Base-by-base conservation (phyloP, 2,113 vertebrate genomes). In the Phycodurus eques region DNA sequence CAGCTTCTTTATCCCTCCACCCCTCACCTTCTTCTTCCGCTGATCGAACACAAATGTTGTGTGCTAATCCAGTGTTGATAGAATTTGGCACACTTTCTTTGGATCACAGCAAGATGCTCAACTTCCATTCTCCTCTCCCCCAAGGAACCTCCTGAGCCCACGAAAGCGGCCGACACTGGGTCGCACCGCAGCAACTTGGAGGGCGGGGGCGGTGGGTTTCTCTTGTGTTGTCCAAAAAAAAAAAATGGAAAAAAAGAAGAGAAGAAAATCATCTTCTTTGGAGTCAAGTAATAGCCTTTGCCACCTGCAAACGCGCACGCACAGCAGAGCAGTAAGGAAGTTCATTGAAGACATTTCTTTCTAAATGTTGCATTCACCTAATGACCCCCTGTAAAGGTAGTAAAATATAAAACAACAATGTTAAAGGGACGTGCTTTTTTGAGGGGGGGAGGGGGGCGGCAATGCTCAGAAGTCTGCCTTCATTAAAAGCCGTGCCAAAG, bases 1-100 rank as follows among this genome's bases (percentile, higher is more conserved):
- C 91, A 85, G 84, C 79, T 76, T 75, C 62, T 79, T 79, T 68
- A 42, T 63, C n/a, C 44, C 22, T 19, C 14, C 64, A 31, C 31
- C 31, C 59, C 12, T 33, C 14, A 19, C 59, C 33, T 61, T 35
- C 59, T 35, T 35, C 31, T 33, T 79, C 87, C 71, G 80, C 91
- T 89, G 90, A 91, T 92, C 82, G 81, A 90, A 90, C 89, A 89
- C 91, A 90, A 92, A 90, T 92, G 92, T 91, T 85, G 83, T 92
- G 88, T 88, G 81, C 91, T 93, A 93, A 93, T 94, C 91, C 91
- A 90, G 88, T 91, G 92, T 93, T 94, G 91, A 94, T 94, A 93
- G 91, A 91, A 92, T 92, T 93, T 93, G 92, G 92, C 92, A 94
- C 91, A 92, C 88, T 92, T 92, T 92, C 90, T 93, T 92, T 92